phyloP scores from a whole-genome alignment of 2,888 invertebrate species.

The Scaptomyza cyrtandrae region DNA sequence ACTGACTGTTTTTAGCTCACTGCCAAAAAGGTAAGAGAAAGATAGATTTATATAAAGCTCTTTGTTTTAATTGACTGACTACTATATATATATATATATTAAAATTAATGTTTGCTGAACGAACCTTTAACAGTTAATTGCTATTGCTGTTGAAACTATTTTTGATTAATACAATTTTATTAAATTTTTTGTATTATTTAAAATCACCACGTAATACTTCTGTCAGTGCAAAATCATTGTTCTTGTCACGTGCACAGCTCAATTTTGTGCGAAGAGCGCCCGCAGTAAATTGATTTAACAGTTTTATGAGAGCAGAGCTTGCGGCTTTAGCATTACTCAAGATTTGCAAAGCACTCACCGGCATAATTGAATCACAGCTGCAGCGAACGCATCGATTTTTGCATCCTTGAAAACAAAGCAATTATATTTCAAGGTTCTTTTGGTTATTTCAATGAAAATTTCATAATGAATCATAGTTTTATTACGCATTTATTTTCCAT shows the following conservation, averaged over 20 bases:
- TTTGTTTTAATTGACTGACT: no score
- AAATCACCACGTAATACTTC: neutral
- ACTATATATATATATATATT: no score
- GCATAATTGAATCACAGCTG: neutral
- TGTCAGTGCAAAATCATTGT: neutral
- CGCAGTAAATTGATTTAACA: neutral
- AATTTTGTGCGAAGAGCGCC: neutral
- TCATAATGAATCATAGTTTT: slow-evolving; percentile 42
- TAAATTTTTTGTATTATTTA: neutral
- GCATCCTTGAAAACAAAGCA: neutral
- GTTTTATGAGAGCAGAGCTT: neutral
- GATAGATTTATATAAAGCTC: no score
- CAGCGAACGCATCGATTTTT: neutral
- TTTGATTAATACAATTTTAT: neutral
- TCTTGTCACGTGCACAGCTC: neutral
- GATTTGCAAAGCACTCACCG: neutral
- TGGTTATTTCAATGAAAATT: slow-evolving; percentile 10
- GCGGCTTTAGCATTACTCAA: neutral
- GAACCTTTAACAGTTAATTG: no score
- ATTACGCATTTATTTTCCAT: slow-evolving; percentile 60
- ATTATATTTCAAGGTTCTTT: neutral
- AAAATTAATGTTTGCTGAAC: no score
- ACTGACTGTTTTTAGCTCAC: no score
- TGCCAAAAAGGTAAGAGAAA: no score
- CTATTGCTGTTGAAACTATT: no score